Conservation (phyloP, 1,140 invertebrate genomes). For the Ridgeia piscesae region DNA sequence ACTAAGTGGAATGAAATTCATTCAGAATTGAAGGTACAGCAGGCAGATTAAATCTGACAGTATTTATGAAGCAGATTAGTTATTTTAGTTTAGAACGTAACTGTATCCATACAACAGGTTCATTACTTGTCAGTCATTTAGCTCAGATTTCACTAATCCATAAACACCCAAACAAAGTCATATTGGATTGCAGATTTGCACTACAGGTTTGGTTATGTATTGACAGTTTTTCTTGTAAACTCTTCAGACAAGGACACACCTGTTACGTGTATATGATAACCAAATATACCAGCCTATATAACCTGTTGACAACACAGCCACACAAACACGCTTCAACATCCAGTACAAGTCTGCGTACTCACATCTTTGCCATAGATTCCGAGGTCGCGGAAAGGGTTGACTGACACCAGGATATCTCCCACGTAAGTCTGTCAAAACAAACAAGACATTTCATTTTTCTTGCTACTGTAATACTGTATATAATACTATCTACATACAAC, state of each 20-base stretch:
- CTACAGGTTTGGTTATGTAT: neutral
- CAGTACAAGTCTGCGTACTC: constrained; percentile 48
- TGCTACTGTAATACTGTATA: no score
- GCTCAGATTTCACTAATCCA: neutral
- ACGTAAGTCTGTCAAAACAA: constrained; percentile 70
- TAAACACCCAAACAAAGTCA: no score
- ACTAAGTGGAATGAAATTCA: no score
- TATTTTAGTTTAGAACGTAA: no score
- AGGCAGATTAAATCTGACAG: no score
- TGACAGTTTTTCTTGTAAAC: neutral
- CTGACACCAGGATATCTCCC: constrained; percentile 76
- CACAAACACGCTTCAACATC: neutral
- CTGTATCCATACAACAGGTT: neutral
- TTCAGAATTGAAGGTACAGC: no score
- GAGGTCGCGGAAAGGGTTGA: constrained; percentile 80
- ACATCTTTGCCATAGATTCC: constrained; percentile 73
- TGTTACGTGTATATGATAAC: neutral
- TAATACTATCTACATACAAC: neutral
- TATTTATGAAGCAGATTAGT: no score
- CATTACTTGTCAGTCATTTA: neutral
- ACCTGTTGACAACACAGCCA: neutral
- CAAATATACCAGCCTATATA: neutral
- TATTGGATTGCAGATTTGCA: no score
- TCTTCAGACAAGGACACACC: neutral
- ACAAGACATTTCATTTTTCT: neutral